Evolutionary conservation across 2,888 invertebrate genomes (phyloP), one percentile per base, ranked within the genome.

Genomic region (Tenthredo distinguenda): DNA sequence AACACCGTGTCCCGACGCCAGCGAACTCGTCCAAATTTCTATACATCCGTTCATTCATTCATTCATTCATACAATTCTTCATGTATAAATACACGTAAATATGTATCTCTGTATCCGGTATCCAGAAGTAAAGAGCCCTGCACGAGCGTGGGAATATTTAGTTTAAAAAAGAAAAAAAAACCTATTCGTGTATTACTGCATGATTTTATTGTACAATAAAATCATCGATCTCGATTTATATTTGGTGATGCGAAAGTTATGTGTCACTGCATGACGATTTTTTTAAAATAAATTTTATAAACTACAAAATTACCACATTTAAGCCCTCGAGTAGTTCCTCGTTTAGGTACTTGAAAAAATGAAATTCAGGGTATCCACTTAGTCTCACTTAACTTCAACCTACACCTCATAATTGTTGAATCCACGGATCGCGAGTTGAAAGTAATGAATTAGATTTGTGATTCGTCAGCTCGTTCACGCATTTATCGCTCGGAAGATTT

Each of bases 1-100:
- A 79, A 79, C 79, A 58, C 79, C 34, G 55, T 58, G 79, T n/a
- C 37, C 6, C 55, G n/a, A 37, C 58, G 79, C n/a, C 18, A n/a
- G 37, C 37, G 31, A 50, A 21, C 79, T 34, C n/a, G 10, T n/a
- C 76, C 15, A 26, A 47, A 40, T 40, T 47, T 76, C 40, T 74
- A 74, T 76, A 76, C 26, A 21, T 76, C n/a, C 71, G n/a, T 34
- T 71, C 37, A 37, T 15, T 71, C 71, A 71, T 71, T 71, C 71
- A 71, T 71, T 71, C 71, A 71, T 71, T 68, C 31, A 37, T 31
- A 37, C 71, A 71, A 26, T 62, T 62, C 62, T 71, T 37, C 37
- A 37, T 71, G 34, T 18, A 71, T 18, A 37, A 34, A 37, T 71
- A 71, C 18, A 37, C 15, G 34, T 71, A 37, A 71, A 71, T 71